These are phyloP conservation scores for Adoxophyes honmai DNA, from an alignment of 1,140 invertebrate species.

Conservation along the genomic window DNA sequence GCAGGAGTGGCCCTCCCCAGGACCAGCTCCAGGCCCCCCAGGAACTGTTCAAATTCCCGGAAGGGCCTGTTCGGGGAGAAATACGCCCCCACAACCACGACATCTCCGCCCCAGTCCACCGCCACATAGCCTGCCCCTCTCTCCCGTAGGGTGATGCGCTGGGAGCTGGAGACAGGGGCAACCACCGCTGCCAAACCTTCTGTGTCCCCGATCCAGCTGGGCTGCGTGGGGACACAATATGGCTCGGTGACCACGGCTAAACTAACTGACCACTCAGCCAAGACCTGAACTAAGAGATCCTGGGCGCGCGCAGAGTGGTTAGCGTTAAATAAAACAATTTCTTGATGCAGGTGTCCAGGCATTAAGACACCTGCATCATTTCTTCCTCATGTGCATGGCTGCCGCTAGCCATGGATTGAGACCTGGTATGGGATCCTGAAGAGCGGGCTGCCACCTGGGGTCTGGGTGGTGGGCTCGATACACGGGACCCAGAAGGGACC, in stretches of 20 bases:
- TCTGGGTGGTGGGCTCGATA: too few species aligned
- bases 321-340: slow-evolving; percentile 11
- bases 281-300: slow-evolving; percentile 23
- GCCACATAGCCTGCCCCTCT: background rate
- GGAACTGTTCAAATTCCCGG: slow-evolving; percentile 16
- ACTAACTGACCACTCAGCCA: slow-evolving; percentile 18
- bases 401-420: too few species aligned
- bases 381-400: too few species aligned
- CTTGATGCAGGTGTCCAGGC: background rate
- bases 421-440: too few species aligned
- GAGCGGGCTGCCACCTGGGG: too few species aligned
- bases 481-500: too few species aligned
- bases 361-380: background rate
- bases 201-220: slow-evolving; percentile 8
- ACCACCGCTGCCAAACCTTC: background rate
- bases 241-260: slow-evolving; percentile 17
- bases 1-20: background rate
- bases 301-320: slow-evolving; percentile 28
- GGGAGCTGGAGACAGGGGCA: background rate
- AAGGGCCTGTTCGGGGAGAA: slow-evolving; percentile 21
- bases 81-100: slow-evolving; percentile 17
- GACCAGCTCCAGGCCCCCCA: slow-evolving; percentile 2
- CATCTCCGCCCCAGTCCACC: background rate
- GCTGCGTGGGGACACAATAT: background rate
- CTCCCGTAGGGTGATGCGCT: background rate